phyloP scores from a whole-genome alignment of 2,888 invertebrate genomes.

The Linnaemya vulpina region DNA sequence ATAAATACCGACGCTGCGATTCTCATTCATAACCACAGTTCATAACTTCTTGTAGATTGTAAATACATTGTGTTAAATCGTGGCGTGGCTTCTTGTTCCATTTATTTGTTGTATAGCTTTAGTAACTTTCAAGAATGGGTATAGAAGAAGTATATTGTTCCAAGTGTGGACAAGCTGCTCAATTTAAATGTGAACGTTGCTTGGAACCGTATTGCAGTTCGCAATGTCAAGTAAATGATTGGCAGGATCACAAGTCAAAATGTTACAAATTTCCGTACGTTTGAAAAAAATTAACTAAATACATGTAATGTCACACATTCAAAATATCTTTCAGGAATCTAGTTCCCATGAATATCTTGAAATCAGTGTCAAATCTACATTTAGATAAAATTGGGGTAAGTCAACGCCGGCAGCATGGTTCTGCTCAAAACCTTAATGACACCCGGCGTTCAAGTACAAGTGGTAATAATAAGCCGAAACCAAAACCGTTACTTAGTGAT shows the following conservation, averaged over 20 bases:
- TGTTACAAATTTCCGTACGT: constrained; percentile 76
- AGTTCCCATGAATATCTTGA: constrained; percentile 58
- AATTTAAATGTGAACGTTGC: constrained; percentile 71
- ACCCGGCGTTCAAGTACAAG: constrained; percentile 25
- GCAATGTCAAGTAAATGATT: constrained; percentile 75
- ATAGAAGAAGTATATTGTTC: constrained; percentile 57
- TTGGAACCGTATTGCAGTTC: constrained; percentile 70
- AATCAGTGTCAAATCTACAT: constrained; percentile 39
- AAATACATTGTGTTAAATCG: background rate
- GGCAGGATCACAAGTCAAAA: constrained; percentile 82
- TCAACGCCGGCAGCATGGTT: constrained; percentile 32
- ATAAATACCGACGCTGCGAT: constrained; percentile 36
- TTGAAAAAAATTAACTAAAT: background rate
- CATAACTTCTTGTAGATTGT: background rate
- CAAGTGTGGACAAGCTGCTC: constrained; percentile 61
- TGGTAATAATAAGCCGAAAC: constrained; percentile 36
- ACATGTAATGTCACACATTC: too few species aligned
- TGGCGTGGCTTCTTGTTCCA: background rate
- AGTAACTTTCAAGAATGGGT: background rate
- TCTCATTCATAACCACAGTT: background rate
- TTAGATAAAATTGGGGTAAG: constrained; percentile 27
- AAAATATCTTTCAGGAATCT: constrained; percentile 41
- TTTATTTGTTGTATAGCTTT: background rate
- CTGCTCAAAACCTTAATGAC: constrained; percentile 39
- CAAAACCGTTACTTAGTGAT: constrained; percentile 54